Percentiles rank a stretch among this genome's conserved stretches.
These are phyloP conservation scores for Tenthredo distinguenda DNA, from an alignment of 2,888 invertebrate species.

Conservation along the genomic window DNA sequence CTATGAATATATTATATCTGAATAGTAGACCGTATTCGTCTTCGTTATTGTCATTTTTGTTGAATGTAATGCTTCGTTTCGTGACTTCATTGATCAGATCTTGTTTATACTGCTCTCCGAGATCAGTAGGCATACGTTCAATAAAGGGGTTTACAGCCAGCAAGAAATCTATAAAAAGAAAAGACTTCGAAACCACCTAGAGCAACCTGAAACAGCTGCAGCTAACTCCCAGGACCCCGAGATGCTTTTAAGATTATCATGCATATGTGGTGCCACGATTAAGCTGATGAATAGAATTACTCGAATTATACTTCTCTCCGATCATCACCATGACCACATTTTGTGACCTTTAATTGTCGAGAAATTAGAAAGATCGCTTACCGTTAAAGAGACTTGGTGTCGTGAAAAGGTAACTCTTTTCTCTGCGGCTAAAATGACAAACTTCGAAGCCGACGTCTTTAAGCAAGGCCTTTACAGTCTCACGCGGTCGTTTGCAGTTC, in stretches of 20 bases:
- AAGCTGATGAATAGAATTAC: too few species aligned
- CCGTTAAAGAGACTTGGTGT: background rate
- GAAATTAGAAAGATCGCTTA: background rate
- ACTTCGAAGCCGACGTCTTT: conserved; percentile 82
- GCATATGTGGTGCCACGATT: conserved; percentile 80
- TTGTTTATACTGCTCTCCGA: conserved; percentile 82
- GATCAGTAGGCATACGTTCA: conserved; percentile 81
- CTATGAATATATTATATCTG: background rate
- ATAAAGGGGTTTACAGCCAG: conserved; percentile 87
- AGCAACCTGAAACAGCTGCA: background rate
- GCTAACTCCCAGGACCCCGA: too few species aligned
- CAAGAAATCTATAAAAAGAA: conserved; percentile 80
- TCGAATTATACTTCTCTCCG: background rate
- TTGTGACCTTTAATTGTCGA: background rate
- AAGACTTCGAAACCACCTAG: background rate
- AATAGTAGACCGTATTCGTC: background rate
- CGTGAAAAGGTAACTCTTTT: conserved; percentile 80
- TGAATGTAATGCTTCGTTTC: background rate
- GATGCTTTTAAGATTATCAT: too few species aligned
- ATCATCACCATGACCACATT: background rate
- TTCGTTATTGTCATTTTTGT: background rate
- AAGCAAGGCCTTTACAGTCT: conserved; percentile 80
- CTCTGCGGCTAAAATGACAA: conserved; percentile 81
- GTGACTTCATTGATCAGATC: conserved; percentile 80
- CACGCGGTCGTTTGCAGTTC: conserved; percentile 81